Base-by-base conservation (phyloP, 1,140 invertebrate genomes). In the Temnothorax longispinosus region DNA sequence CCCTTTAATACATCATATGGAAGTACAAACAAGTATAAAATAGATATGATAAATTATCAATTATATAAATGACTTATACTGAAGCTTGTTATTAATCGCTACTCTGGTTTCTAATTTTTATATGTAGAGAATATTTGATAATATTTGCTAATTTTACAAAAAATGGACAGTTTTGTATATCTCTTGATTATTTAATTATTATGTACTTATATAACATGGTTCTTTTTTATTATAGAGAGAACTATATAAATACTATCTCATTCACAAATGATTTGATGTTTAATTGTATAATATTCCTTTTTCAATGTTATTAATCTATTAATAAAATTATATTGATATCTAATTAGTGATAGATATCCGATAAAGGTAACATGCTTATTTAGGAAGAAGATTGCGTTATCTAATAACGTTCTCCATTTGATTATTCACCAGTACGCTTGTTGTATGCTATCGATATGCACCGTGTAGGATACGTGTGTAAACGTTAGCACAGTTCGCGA, bases 401-500 rank as follows among this genome's bases (percentile, higher is more conserved):
- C 58, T 77, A 64, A 47, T 50, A 44, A 47, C 15, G 52, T 56
- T 44, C 21, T 56, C 21, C 18, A n/a, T 11, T 21, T 56, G 35
- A 71, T 69, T 38, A 44, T 56, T 44, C 21, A 56, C 4, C 15
- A 11, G 1, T 47, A 18, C 41, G 27, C 5, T 65, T 27, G 18
- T 58, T n/a, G 3, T 32, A 38, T 13, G 18, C 32, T 74, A n/a
- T 74, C 69, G 58, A 81, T 71, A 69, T 41, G 21, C 18, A 15
- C 54, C 7, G 13, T 35, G 56, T 18, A 56, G 35, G 18, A 50
- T 60, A 84, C 27, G 41, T 27, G 41, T 52, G 41, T 74, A 60
- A 84, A 41, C 54, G 69, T 54, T 74, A 71, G n/a, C 54, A 10
- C 32, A 41, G 64, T 21, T 10, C 69, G 80, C 54, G 52, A 60